Evolutionary conservation across 2,797 vertebrate genomes (phyloP).

Genomic region (Discoglossus pictus): DNA sequence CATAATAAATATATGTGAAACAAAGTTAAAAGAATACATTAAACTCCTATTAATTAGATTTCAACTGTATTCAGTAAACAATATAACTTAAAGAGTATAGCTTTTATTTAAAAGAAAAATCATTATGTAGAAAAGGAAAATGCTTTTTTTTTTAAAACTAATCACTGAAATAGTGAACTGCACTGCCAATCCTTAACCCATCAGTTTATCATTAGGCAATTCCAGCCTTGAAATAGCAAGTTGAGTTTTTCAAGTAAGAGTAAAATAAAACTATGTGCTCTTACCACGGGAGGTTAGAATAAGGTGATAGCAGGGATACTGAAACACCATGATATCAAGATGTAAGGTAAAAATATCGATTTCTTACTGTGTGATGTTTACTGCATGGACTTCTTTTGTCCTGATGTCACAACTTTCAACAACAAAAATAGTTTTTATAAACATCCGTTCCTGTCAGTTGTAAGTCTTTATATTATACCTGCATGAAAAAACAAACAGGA

Average conservation of each 20-base stretch:
- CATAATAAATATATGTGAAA: slow-evolving; percentile 14
- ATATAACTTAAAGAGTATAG: no score
- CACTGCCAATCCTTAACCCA: no score
- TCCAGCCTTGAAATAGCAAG: no score
- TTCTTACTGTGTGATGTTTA: slow-evolving; percentile 11
- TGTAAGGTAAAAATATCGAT: slow-evolving; percentile 21
- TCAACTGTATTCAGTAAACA: background rate
- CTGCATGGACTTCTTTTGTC: slow-evolving; percentile 9
- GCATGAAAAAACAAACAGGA: background rate
- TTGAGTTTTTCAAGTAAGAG: no score
- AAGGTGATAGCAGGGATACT: background rate
- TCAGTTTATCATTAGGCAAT: no score
- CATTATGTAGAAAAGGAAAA: no score
- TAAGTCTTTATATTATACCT: slow-evolving; percentile 1
- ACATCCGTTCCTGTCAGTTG: slow-evolving; percentile 6
- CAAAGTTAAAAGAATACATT: background rate
- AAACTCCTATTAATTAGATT: background rate
- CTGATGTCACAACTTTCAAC: background rate
- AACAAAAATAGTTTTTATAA: slow-evolving; percentile 11
- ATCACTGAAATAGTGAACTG: no score
- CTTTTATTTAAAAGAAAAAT: no score
- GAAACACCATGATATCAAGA: slow-evolving; percentile 5
- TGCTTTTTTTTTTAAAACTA: no score
- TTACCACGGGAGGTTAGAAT: background rate
- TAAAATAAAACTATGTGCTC: no score